These are phyloP conservation scores for Aegypius monachus DNA, from an alignment of 2,113 vertebrate genomes.

Conservation along the genomic window DNA sequence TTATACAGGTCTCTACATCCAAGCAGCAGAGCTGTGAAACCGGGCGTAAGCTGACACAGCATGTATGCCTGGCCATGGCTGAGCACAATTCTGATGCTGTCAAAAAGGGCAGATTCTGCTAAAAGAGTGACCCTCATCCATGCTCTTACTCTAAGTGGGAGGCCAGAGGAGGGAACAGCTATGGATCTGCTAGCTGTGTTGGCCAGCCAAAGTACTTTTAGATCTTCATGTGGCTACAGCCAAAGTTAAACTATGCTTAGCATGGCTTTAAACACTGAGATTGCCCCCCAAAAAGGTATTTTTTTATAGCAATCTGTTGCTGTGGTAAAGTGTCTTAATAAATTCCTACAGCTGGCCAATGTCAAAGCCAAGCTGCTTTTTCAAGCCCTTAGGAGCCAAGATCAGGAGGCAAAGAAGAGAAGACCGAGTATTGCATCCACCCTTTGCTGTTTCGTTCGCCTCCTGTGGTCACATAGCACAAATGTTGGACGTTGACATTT, in stretches of 20 bases:
- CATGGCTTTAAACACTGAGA: neutral
- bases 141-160: neutral
- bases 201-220: neutral
- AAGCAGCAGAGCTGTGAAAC: neutral
- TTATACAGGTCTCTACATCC: neutral
- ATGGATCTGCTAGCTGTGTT: neutral
- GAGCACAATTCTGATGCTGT: neutral
- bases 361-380: neutral
- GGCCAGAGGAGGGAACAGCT: neutral
- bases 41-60: neutral
- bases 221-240: neutral
- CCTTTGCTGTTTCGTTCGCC: neutral
- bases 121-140: neutral
- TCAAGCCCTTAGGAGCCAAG: neutral
- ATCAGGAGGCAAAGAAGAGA: neutral
- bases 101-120: neutral
- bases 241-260: neutral
- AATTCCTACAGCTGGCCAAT: neutral
- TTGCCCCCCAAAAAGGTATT: neutral
- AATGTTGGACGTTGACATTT: neutral
- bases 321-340: neutral
- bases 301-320: neutral
- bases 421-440: neutral
- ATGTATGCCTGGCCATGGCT: neutral
- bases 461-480: neutral